Evolutionary conservation across 2,113 vertebrate genomes (phyloP), one percentile per base, ranked within the genome.

Genomic region (Miniopterus natalensis): DNA sequence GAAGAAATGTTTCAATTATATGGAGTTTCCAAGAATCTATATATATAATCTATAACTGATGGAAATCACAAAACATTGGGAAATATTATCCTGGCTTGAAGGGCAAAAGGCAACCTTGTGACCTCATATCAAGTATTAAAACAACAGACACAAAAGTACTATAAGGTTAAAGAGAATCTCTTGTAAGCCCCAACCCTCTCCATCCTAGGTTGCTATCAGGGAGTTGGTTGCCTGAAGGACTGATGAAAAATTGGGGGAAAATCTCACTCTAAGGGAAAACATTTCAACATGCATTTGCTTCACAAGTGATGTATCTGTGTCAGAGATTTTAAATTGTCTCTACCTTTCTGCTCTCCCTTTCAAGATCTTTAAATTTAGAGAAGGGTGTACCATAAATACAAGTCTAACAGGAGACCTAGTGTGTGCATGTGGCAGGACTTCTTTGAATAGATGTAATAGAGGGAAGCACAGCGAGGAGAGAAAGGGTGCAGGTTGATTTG

Each of bases 391-490:
- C 23, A 10, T 49, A 45, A 81, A 47, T 77, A 9, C 6, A 92
- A 42, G 68, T 70, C 2, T 29, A 73, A 79, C 36, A 18, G 12
- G 5, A 79, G 45, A 40, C 0, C 2, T 0, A 14, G 4, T 27
- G 1, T 27, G 1, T 31, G 6, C 27, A 23, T 2, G 12, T 61
- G 45, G 5, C n/a, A 57, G 40, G 66, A 65, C 7, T 47, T 8
- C 4, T 53, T 18, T 96, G 36, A 31, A 20, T 45, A 15, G 9
- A 18, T 4, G 4, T 74, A 29, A 83, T 4, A 3, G 45, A 45
- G 36, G 17, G 0, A n/a, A 71, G 17, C 0, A 5, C 31, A 51
- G 17, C 15, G 1, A 31, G 9, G 7, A 21, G 9, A 40, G 5
- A 53, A 42, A 83, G 2, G 6, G 1, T 20, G 5, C 18, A 66